phyloP scores from a whole-genome alignment of 2,113 vertebrate species.

The Zosterops hypoxanthus region DNA sequence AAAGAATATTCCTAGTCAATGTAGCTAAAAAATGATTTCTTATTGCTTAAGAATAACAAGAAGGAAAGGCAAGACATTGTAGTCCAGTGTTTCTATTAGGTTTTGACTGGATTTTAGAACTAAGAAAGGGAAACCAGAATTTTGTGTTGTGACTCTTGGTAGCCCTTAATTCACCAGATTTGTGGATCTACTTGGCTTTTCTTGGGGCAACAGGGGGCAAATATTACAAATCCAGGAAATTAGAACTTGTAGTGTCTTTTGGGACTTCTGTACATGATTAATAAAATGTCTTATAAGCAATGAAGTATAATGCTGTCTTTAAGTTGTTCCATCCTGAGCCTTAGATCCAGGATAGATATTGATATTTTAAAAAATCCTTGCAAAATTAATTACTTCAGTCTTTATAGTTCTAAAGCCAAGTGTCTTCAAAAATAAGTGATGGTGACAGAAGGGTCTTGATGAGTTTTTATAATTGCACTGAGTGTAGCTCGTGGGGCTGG shows the following conservation, averaged over 20 bases:
- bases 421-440: not conserved
- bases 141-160: not conserved
- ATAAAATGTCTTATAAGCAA: not conserved
- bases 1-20: not conserved
- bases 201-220: not conserved
- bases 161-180: not conserved
- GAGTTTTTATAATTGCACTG: not conserved
- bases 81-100: not conserved
- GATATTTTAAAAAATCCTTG: not conserved
- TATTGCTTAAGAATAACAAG: not conserved
- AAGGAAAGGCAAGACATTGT: not conserved
- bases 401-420: not conserved
- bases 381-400: not conserved
- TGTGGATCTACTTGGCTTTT: not conserved
- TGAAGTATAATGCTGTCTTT: not conserved
- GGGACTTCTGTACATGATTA: not conserved
- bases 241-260: not conserved
- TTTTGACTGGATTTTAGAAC: not conserved
- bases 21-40: not conserved
- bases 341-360: not conserved
- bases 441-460: not conserved
- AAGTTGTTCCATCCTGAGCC: not conserved
- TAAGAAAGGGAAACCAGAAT: not conserved
- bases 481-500: fast-evolving
- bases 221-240: not conserved